phyloP scores from a whole-genome alignment of 2,113 vertebrate genomes.

The Neofelis nebulosa region DNA sequence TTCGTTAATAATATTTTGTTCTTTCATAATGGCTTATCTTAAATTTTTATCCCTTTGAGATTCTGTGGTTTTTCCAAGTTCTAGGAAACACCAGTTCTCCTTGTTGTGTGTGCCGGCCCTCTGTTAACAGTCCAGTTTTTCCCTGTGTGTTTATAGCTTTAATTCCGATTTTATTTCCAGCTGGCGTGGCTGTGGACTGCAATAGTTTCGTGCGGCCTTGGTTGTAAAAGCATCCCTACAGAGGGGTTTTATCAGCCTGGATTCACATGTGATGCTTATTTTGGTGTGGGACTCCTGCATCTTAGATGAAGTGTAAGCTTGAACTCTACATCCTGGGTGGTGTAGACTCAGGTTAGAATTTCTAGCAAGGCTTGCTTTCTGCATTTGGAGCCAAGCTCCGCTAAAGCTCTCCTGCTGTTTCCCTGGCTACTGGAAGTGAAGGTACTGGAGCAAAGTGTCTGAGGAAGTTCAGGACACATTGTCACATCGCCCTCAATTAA shows the following conservation, averaged over 20 bases:
- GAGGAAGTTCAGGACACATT: background rate
- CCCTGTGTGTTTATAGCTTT: background rate
- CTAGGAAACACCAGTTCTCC: background rate
- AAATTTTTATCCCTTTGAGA: background rate
- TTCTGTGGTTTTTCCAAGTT: background rate
- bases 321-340: fast-evolving
- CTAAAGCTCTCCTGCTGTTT: background rate
- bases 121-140: background rate
- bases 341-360: background rate
- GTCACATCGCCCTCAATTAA: background rate
- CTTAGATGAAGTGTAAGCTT: fast-evolving
- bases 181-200: fast-evolving
- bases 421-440: too few species aligned
- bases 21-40: background rate
- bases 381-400: background rate
- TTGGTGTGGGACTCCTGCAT: background rate
- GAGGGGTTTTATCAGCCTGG: too few species aligned
- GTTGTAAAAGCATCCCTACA: background rate
- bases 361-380: background rate
- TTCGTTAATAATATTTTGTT: background rate
- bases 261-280: background rate
- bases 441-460: too few species aligned
- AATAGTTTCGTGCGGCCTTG: background rate
- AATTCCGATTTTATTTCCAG: background rate
- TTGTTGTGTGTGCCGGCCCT: background rate